Conservation (phyloP, 1,140 invertebrate genomes). For the Heliothis virescens region DNA sequence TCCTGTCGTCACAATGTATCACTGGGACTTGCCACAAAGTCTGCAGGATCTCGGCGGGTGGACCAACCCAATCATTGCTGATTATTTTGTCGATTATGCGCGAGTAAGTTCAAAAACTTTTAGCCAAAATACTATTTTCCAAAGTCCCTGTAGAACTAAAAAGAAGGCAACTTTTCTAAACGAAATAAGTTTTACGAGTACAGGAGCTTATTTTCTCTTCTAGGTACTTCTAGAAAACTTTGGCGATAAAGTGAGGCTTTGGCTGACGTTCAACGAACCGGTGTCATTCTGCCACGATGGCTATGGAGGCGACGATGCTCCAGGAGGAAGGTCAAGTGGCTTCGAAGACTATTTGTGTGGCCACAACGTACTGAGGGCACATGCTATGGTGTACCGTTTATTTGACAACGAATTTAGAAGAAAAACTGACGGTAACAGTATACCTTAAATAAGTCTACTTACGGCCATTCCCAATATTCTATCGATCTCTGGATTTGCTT, state of each 20-base stretch:
- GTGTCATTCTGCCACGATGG: constrained; percentile 77
- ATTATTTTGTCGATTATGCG: constrained; percentile 87
- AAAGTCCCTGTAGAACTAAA: no score
- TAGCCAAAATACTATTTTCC: no score
- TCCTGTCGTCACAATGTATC: constrained; percentile 87
- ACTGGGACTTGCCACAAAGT: constrained; percentile 79
- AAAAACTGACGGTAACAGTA: constrained; percentile 55
- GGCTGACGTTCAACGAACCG: constrained; percentile 87
- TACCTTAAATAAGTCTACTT: no score
- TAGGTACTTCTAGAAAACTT: constrained; percentile 86
- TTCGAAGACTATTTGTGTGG: constrained; percentile 83
- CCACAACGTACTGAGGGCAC: constrained; percentile 82
- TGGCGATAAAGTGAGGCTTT: constrained; percentile 85
- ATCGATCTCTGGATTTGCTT: no score
- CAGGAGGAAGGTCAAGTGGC: constrained; percentile 70
- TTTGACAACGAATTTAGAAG: constrained; percentile 74
- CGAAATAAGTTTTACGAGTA: no score
- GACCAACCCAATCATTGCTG: constrained; percentile 84
- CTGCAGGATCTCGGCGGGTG: constrained; percentile 84
- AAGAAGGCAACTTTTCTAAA: no score
- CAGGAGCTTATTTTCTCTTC: no score
- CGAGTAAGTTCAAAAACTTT: constrained; percentile 62
- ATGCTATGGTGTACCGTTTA: constrained; percentile 75
- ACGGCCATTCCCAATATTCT: no score
- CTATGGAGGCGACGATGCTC: constrained; percentile 82